Conservation (phyloP, 2,113 vertebrate genomes). For the Micronisus gabar region DNA sequence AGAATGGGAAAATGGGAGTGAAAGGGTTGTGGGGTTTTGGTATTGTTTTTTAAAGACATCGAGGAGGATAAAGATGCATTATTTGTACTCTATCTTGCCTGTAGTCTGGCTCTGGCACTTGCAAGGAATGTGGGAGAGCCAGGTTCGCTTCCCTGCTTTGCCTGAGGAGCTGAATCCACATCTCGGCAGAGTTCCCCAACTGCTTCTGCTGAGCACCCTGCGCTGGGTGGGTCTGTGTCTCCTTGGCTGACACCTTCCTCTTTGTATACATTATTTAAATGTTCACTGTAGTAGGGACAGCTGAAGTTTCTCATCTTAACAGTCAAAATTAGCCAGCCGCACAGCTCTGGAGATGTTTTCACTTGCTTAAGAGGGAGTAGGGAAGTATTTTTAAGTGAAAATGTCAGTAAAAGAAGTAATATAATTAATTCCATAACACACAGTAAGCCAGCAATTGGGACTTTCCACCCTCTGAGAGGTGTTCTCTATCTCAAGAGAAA, state of each 20-base stretch:
- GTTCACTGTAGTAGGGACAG: not conserved
- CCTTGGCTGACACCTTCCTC: not conserved
- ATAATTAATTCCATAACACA: not conserved
- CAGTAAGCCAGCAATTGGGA: not conserved
- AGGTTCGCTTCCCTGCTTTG: slow-evolving; percentile 19
- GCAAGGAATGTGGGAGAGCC: slow-evolving; percentile 50
- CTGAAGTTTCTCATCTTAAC: not conserved
- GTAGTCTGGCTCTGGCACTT: slow-evolving; percentile 19
- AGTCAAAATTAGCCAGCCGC: not conserved
- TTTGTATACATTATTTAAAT: slow-evolving; percentile 12
- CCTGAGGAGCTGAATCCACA: slow-evolving; percentile 13
- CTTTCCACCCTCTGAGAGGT: not conserved
- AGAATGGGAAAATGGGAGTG: not conserved
- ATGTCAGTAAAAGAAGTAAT: not conserved
- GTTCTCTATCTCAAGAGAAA: not conserved
- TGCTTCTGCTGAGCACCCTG: not conserved
- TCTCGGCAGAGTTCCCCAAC: not conserved
- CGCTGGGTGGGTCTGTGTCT: not conserved
- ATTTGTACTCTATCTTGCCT: not conserved
- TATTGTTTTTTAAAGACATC: not conserved
- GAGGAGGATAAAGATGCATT: not conserved
- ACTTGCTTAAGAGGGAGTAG: not conserved
- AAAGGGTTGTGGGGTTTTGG: not conserved
- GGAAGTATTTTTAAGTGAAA: not conserved
- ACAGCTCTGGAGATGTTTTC: not conserved